A percentile compares a stretch with the other conserved stretches of the same genome.
These are phyloP conservation scores for Nemopilema nomurai DNA, from an alignment of 30 jellyfish, hydroid and myxozoan genomes.

Conservation along the genomic window DNA sequence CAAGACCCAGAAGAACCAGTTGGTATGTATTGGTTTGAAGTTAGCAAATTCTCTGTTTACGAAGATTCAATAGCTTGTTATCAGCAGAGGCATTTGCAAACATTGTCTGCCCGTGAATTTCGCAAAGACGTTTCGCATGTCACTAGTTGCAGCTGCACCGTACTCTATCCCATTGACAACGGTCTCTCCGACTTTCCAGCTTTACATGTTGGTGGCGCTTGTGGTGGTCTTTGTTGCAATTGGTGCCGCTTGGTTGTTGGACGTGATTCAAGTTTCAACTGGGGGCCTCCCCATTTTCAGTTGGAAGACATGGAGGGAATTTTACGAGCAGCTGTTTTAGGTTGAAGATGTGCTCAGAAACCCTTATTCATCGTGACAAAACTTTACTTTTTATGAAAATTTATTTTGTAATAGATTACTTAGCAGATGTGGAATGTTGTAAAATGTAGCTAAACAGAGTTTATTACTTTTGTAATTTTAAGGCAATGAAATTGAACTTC, in stretches of 20 bases:
- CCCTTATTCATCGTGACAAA: not conserved
- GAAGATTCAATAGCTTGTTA: too few species aligned
- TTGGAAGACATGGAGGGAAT: conserved; percentile 64
- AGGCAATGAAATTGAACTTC: not conserved
- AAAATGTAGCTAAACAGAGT: not conserved
- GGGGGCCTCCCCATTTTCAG: conserved; percentile 76
- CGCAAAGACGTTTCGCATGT: too few species aligned
- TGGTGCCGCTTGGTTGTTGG: conserved; percentile 81
- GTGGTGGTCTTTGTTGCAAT: conserved; percentile 66
- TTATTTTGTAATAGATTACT: not conserved
- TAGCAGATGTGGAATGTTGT: not conserved
- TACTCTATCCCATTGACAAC: not conserved
- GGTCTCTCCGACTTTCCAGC: not conserved
- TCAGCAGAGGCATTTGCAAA: too few species aligned
- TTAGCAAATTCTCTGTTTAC: not conserved
- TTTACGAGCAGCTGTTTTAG: conserved; percentile 68
- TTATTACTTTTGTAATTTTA: not conserved
- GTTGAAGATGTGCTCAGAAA: not conserved
- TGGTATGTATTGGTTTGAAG: not conserved
- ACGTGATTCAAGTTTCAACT: conserved; percentile 50
- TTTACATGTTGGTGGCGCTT: conserved; percentile 52
- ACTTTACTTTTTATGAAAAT: not conserved
- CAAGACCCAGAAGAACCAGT: not conserved
- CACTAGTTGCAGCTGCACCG: not conserved
- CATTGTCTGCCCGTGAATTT: too few species aligned